phyloP scores from a whole-genome alignment of 2,113 vertebrate species.

The Choloepus hoffmanni region DNA sequence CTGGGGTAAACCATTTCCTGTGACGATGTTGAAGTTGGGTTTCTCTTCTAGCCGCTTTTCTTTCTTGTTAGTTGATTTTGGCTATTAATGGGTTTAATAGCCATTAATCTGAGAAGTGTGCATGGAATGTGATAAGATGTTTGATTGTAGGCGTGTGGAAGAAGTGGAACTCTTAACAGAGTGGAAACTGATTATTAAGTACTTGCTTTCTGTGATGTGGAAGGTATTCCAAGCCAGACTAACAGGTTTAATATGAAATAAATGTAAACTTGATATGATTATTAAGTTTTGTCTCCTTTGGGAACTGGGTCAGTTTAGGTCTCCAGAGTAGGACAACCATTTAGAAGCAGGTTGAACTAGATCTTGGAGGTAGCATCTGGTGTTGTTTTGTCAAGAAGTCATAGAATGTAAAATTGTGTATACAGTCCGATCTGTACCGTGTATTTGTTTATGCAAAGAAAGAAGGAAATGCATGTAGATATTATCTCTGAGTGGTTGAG shows the following conservation, averaged over 20 bases:
- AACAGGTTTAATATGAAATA: constrained; percentile 21
- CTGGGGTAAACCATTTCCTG: neutral
- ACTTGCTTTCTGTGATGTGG: neutral
- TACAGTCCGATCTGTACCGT: neutral
- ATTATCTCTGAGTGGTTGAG: neutral
- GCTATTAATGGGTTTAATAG: neutral
- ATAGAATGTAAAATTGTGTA: neutral
- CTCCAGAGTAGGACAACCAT: neutral
- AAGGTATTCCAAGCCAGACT: constrained; percentile 38
- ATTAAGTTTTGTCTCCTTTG: constrained; percentile 39
- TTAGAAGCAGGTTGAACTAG: constrained; percentile 43
- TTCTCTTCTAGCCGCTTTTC: neutral
- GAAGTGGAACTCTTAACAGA: neutral
- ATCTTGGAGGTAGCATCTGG: constrained; percentile 15
- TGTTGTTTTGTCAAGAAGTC: constrained; percentile 7
- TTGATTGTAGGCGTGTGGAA: neutral
- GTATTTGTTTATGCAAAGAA: constrained; percentile 35
- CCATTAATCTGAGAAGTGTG: neutral
- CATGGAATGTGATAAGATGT: neutral
- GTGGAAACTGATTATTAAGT: constrained; percentile 22
- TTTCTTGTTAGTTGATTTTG: constrained; percentile 43
- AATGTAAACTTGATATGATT: neutral
- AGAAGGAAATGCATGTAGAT: neutral
- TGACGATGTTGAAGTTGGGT: neutral
- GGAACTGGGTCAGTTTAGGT: constrained; percentile 5